A percentile compares a stretch with the other conserved stretches of the same genome.
These are phyloP conservation scores for Morelia viridis DNA, from an alignment of 2,797 vertebrate genomes.

Conservation along the genomic window DNA sequence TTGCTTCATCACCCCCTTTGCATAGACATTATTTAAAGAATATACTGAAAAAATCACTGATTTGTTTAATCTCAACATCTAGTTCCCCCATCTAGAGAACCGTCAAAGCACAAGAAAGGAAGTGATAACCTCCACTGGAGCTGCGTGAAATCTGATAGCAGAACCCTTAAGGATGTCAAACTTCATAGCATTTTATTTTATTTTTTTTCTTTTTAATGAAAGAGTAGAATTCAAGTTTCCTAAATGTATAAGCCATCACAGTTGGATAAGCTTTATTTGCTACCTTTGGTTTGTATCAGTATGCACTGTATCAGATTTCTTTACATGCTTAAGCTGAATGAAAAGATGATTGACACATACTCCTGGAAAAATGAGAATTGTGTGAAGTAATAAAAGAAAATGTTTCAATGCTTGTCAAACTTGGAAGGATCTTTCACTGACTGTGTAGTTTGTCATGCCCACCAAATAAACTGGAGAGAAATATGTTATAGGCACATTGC, in stretches of 20 bases:
- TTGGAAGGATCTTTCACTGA: slow-evolving; percentile 7
- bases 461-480: slow-evolving; percentile 14
- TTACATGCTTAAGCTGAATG: slow-evolving; percentile 44
- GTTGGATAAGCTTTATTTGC: slow-evolving; percentile 60
- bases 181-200: slow-evolving; percentile 40
- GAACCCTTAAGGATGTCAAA: slow-evolving; percentile 44
- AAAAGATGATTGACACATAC: slow-evolving; percentile 49
- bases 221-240: slow-evolving; percentile 51
- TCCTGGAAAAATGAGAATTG: slow-evolving; percentile 38
- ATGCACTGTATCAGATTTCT: slow-evolving; percentile 34
- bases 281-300: slow-evolving; percentile 31
- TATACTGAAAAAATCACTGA: slow-evolving; percentile 43
- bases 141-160: slow-evolving; percentile 55
- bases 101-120: slow-evolving; percentile 19
- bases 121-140: slow-evolving; percentile 37
- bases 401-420: slow-evolving; percentile 27
- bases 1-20: background rate
- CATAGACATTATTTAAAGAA: slow-evolving; percentile 18
- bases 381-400: slow-evolving; percentile 27
- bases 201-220: slow-evolving; percentile 45
- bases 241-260: slow-evolving; percentile 26
- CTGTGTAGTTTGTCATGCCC: background rate
- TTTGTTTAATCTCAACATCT: slow-evolving; percentile 46
- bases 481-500: background rate
- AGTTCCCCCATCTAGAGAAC: background rate